Percentiles rank a stretch among this genome's conserved stretches.
Conservation (phyloP, 1,140 invertebrate genomes). For the Drosophila takahashii region DNA sequence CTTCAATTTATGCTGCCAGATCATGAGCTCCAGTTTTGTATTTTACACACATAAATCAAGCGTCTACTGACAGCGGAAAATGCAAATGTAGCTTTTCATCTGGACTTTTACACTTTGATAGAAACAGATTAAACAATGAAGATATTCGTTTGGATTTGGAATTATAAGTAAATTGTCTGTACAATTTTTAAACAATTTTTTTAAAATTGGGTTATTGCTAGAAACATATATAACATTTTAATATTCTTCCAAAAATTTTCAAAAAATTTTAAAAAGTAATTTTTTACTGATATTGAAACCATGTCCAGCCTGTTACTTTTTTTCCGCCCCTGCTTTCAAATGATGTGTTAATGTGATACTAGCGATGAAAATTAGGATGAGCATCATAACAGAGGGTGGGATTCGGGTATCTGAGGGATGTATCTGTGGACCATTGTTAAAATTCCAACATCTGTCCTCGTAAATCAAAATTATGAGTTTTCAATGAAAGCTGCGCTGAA, state of each 20-base stretch:
- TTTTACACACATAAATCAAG: constrained; percentile 61
- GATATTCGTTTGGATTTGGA: too few species aligned
- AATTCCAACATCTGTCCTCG: constrained; percentile 66
- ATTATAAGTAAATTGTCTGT: too few species aligned
- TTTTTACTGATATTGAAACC: constrained; percentile 1
- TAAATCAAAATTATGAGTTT: constrained; percentile 78
- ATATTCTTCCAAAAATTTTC: background rate
- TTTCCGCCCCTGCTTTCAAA: constrained; percentile 34
- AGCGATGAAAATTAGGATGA: constrained; percentile 49
- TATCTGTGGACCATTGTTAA: constrained; percentile 34
- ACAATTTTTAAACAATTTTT: too few species aligned
- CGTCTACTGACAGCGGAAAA: constrained; percentile 62
- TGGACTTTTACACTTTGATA: background rate
- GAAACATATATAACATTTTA: background rate
- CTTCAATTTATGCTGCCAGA: constrained; percentile 66
- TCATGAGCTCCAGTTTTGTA: constrained; percentile 34
- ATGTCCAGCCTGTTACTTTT: constrained; percentile 43
- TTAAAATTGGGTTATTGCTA: too few species aligned
- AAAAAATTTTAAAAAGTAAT: background rate
- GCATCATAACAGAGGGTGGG: constrained; percentile 8
- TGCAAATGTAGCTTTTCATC: constrained; percentile 54
- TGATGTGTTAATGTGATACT: constrained; percentile 71
- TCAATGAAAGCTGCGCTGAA: constrained; percentile 63
- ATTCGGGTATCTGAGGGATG: constrained; percentile 24
- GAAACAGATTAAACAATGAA: too few species aligned